phyloP scores from a whole-genome alignment of 2,888 invertebrate species.

The Caprella mutica region DNA sequence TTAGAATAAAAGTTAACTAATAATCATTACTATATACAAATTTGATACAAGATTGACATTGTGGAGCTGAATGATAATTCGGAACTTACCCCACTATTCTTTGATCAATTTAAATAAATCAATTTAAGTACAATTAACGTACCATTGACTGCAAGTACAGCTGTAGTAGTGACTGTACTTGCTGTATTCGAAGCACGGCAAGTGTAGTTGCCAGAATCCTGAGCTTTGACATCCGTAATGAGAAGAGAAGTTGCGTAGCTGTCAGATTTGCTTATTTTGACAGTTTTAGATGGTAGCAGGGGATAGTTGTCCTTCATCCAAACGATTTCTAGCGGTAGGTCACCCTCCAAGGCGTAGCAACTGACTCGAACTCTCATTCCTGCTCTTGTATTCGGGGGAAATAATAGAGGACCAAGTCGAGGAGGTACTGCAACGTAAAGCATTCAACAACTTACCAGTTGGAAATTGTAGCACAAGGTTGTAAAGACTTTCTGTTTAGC shows the following conservation, averaged over 20 bases:
- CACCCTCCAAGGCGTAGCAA: conserved; percentile 22
- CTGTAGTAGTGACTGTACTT: conserved; percentile 43
- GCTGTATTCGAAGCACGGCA: conserved; percentile 46
- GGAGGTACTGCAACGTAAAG: conserved; percentile 24
- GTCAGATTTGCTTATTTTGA: conserved; percentile 38
- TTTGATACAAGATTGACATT: no score
- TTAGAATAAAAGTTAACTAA: background rate
- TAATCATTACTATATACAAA: background rate
- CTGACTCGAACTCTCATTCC: conserved; percentile 20
- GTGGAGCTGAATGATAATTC: no score
- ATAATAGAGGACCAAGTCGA: conserved; percentile 19
- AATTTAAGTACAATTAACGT: background rate
- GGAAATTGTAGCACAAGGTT: no score
- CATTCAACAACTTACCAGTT: no score
- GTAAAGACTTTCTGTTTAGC: no score
- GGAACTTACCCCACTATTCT: no score
- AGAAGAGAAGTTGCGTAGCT: conserved; percentile 42
- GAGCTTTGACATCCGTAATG: conserved; percentile 46
- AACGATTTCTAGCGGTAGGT: conserved; percentile 16
- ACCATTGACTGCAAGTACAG: conserved; percentile 43
- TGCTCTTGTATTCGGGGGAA: conserved; percentile 14
- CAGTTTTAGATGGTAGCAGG: conserved; percentile 37
- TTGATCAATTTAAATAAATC: no score
- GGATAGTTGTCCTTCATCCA: conserved; percentile 35
- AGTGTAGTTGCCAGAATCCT: conserved; percentile 46